These are phyloP conservation scores for Arrhamphus sclerolepis DNA, from an alignment of 2,797 vertebrate species.

Conservation along the genomic window DNA sequence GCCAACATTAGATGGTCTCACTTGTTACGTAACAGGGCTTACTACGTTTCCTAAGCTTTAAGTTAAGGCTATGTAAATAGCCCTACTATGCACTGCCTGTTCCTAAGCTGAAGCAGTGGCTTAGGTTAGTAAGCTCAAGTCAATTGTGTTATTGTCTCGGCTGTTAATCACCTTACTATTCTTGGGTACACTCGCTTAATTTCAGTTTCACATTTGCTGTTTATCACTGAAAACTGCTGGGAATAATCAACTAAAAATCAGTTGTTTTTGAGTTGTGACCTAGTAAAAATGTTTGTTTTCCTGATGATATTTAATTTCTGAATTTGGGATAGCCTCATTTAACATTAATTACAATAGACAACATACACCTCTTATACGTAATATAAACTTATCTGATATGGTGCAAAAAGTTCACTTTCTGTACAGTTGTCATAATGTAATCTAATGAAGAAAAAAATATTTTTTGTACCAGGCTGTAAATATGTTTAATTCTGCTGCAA, in stretches of 20 bases:
- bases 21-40: conserved; percentile 60
- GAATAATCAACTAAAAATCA: conserved; percentile 5
- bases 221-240: not conserved
- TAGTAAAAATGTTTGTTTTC: not conserved
- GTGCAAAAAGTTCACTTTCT: too few relatives aligned
- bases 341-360: not conserved
- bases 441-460: too few relatives aligned
- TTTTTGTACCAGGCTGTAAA: too few relatives aligned
- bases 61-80: conserved; percentile 53
- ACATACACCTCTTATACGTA: too few relatives aligned
- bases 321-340: not conserved
- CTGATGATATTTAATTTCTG: not conserved
- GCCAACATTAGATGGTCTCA: conserved; percentile 40
- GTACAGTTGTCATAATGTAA: too few relatives aligned
- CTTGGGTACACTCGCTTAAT: conserved; percentile 17
- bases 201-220: conserved; percentile 29
- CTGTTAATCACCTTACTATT: conserved; percentile 17
- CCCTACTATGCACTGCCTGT: conserved; percentile 20
- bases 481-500: too few relatives aligned
- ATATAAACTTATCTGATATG: too few relatives aligned
- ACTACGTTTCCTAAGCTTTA: conserved; percentile 37
- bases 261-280: conserved; percentile 10
- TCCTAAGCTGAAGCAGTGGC: conserved; percentile 12
- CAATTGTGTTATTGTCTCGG: conserved; percentile 37
- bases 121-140: conserved; percentile 21